Percentiles rank a stretch among this genome's conserved stretches.
Evolutionary conservation across 2,888 invertebrate species (phyloP).

Genomic region (Conus canariensis): DNA sequence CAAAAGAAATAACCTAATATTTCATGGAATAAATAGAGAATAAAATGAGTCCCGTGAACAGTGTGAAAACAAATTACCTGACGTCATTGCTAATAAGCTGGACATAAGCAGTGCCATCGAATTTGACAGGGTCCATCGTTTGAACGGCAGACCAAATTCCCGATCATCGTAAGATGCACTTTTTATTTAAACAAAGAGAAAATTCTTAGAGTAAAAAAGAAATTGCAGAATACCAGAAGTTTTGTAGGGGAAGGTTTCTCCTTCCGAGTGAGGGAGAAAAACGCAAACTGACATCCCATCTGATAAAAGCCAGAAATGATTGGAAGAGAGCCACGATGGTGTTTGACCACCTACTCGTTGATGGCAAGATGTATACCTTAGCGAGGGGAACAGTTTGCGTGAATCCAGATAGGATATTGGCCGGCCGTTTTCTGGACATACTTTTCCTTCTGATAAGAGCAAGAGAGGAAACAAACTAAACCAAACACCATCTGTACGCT

Average conservation of each 20-base stretch:
- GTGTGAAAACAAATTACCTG: background rate
- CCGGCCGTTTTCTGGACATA: background rate
- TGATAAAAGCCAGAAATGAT: background rate
- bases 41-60: background rate
- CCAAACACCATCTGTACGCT: background rate
- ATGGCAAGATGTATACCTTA: background rate
- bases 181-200: background rate
- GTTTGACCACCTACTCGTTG: background rate
- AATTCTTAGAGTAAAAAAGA: background rate
- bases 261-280: background rate
- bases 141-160: background rate
- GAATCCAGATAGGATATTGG: background rate
- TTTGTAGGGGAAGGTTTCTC: background rate
- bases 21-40: background rate
- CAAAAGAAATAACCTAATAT: background rate
- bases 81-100: background rate
- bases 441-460: background rate
- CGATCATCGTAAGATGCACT: background rate
- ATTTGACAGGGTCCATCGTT: background rate
- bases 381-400: background rate
- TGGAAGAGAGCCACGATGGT: conserved; percentile 9
- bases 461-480: background rate
- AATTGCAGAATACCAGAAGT: background rate
- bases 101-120: background rate
- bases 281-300: background rate